Evolutionary conservation across 1,140 invertebrate genomes (phyloP), one percentile per base, ranked within the genome.

Genomic region (Rhyacophila brunnea): DNA sequence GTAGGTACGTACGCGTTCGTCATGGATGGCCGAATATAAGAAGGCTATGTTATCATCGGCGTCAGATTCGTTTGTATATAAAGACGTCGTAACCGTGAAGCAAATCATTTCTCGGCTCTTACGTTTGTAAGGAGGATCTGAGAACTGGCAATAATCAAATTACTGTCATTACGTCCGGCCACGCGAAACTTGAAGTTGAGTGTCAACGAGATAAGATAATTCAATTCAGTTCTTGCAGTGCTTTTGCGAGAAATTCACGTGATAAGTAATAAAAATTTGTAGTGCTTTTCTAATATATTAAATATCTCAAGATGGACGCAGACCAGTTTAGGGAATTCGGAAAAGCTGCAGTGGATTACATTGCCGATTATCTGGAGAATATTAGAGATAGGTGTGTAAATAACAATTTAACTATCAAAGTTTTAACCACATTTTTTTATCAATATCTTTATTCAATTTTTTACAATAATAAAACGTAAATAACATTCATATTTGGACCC

Each of bases 281-380:
- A 9, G 23, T 40, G 3, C 11, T 13, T 40, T 40, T 4, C 11
- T 40, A n/a, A 15, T 40, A 15, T 15, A 15, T n/a, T 13, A 6
- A 40, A 40, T n/a, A 40, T 13, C 38, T 44, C 6, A 36, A 34
- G 34, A 91, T 90, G 88, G 84, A 90, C 71, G 72, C 79, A 11
- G 71, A 85, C 66, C 78, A 89, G 65, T 92, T 92, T 73, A 77
- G 84, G 34, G 81, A 87, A 65, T 89, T 88, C 67, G 90, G 85
- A 3, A 88, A 87, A 70, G 86, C 87, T 1, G 80, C 85, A 9
- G 81, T 92, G 34, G 89, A 93, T 71, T 86, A 86, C 58, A 80
- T 92, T 1, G 89, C 89, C 0, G 85, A 94, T 74, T 95, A 93
- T 68, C 73, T 86, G 64, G 87, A 91, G 40, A 87, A 82, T 52